A percentile compares a stretch with the other conserved stretches of the same genome.
phyloP scores from a whole-genome alignment of 2,888 invertebrate genomes.

The Apomyelois bistriatella region DNA sequence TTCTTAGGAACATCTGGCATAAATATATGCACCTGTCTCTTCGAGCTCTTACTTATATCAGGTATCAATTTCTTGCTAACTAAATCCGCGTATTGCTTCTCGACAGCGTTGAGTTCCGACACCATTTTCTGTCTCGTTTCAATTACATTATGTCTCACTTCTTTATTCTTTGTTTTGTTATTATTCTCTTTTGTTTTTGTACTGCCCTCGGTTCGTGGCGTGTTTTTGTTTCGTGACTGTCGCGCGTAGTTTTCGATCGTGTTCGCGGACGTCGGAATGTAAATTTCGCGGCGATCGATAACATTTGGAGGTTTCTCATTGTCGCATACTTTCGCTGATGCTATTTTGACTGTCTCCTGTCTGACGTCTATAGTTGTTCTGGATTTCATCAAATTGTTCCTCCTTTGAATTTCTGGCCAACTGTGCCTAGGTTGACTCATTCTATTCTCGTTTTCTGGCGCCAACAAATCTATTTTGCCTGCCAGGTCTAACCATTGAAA shows the following conservation, averaged over 20 bases:
- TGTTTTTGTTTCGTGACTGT: conserved; percentile 70
- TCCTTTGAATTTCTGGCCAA: conserved; percentile 64
- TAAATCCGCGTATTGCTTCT: conserved; percentile 68
- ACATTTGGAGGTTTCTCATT: conserved; percentile 54
- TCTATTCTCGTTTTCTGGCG: conserved; percentile 53
- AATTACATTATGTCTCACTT: conserved; percentile 45
- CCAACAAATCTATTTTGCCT: conserved; percentile 75
- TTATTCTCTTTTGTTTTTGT: conserved; percentile 50
- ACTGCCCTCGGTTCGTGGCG: conserved; percentile 47
- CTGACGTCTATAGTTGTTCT: conserved; percentile 59
- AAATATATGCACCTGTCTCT: conserved; percentile 87
- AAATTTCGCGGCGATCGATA: conserved; percentile 70
- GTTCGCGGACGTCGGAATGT: conserved; percentile 66
- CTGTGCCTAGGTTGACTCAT: conserved; percentile 67
- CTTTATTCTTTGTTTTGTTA: conserved; percentile 55
- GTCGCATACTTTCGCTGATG: conserved; percentile 43
- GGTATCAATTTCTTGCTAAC: conserved; percentile 66
- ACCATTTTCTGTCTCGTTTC: conserved; percentile 65
- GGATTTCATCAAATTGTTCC: conserved; percentile 52
- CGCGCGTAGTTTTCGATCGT: conserved; percentile 76
- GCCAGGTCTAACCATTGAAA: conserved; percentile 90
- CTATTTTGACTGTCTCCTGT: conserved; percentile 43
- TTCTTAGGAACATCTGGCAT: conserved; percentile 83
- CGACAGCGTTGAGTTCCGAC: conserved; percentile 54
- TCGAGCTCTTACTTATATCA: conserved; percentile 59